Evolutionary conservation across 1,140 invertebrate species (phyloP), one percentile per base, ranked within the genome.

Genomic region (Penaeus indicus): DNA sequence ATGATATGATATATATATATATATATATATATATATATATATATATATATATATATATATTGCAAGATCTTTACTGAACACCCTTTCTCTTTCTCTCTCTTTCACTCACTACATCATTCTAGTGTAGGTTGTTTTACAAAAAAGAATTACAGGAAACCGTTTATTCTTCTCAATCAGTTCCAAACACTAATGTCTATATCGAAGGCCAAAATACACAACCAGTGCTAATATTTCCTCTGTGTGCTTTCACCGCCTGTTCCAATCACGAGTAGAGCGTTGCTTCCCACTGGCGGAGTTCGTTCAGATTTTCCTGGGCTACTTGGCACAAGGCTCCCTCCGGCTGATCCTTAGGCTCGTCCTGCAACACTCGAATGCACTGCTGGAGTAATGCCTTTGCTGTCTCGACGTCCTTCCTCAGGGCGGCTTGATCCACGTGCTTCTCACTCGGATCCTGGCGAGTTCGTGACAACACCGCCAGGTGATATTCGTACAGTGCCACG

Each of bases 321-420:
- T 82, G 25, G 38, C 89, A 85, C 64, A 92, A 90, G 61, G 90
- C 90, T 16, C 89, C 88, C 54, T 94, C 95, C 0, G 94, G 92
- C 63, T 94, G 93, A 60, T 93, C 91, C 11, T 92, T 91, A 13
- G 93, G 93, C 91, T 95, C 95, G 42, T 93, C 91, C 84, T 93
- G 90, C 21, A 95, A 86, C 8, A 94, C 91, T 38, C 92, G 91
- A 61, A 93, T 91, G 3, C 94, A 94, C 86, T 93, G 92, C 16
- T 90, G 90, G 22, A 95, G 91, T 79, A 94, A 92, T 11, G 78
- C 78, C 79, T 92, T 91, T 22, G 92, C 93, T 84, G 94, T 93
- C 90, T 89, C 83, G 3, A 91, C 88, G 69, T 91, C 88, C 72
- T 85, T 91, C 69, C 81, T 85, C 0, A 90, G 82, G 2, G 89